A percentile compares a stretch with the other conserved stretches of the same genome.
Evolutionary conservation across 92 coral and sea anemone species (phyloP).

Genomic region (Isaurus tuberculatus): DNA sequence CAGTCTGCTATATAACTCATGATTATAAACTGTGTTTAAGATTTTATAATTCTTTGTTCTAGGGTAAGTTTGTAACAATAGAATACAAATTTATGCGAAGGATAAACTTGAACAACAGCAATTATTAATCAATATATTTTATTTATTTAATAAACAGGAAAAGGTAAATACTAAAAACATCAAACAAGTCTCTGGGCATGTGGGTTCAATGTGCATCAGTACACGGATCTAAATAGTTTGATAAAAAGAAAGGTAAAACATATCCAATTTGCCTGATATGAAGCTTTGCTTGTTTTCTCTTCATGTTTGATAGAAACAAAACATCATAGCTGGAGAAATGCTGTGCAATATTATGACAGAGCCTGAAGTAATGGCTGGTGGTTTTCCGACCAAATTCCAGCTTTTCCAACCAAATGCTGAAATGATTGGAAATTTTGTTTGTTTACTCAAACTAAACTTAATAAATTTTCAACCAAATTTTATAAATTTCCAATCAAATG

Average conservation of each 20-base stretch:
- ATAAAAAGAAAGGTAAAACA: background rate
- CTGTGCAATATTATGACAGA: background rate
- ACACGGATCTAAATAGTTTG: background rate
- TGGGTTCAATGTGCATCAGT: background rate
- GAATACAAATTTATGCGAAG: background rate
- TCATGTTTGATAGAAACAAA: background rate
- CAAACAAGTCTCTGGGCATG: background rate
- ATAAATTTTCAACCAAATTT: background rate
- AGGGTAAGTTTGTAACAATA: background rate
- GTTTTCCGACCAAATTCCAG: background rate
- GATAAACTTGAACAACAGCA: background rate
- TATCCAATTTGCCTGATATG: background rate
- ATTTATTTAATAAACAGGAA: background rate
- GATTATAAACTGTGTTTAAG: background rate
- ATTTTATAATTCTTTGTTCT: background rate
- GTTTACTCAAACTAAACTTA: background rate
- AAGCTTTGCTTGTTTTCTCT: background rate
- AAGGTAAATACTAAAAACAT: background rate
- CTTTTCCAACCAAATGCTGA: background rate
- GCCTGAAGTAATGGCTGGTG: too few relatives aligned
- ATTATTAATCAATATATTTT: background rate
- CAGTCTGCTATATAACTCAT: background rate
- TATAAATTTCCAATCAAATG: background rate
- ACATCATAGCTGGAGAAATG: constrained; percentile 2
- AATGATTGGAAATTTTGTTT: too few relatives aligned